Evolutionary conservation across 2,888 invertebrate species (phyloP), one percentile per base, ranked within the genome.

Genomic region (Saturnia pavonia): DNA sequence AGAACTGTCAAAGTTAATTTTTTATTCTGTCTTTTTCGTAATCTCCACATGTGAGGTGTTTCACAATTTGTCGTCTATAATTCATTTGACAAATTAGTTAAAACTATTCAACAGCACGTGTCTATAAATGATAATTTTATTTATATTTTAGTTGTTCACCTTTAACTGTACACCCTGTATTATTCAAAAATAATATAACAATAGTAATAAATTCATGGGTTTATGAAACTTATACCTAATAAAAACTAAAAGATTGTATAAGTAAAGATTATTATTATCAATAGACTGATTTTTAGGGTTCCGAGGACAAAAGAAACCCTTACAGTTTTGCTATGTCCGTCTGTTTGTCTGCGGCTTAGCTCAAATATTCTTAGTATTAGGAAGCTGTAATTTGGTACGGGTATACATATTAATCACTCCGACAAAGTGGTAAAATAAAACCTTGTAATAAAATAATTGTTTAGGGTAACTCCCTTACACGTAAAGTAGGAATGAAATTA

Each of bases 111-210:
- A 34, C 9, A 65, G 40, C 40, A 65, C n/a, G 40, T 65, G 40
- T 63, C 34, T 63, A 54, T 60, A 60, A 65, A 65, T 65, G 65
- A 40, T 40, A 65, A 40, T 65, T 65, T 65, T 65, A 65, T 40
- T 2, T 19, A 40, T 40, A 65, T n/a, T 19, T 54, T n/a, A n/a
- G 40, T 65, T 65, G 40, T 40, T 60, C 25, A 60, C 57, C 57
- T 27, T 60, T 14, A n/a, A 60, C 14, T 3, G 11, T 27, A 27
- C 25, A 60, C 57, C 25, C 57, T 60, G 22, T 54, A 22, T 54
- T 54, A 60, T 54, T 54, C 4, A 22, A 54, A 54, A 54, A 6
- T 54, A 54, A 54, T 22, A 22, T 54, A 22, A 54, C 19, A 22
- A 22, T 60, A 60, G 1, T 60, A 12, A 27, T 25, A 60, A 27